phyloP scores from a whole-genome alignment of 2,797 vertebrate genomes.

The Ibycter americanus region DNA sequence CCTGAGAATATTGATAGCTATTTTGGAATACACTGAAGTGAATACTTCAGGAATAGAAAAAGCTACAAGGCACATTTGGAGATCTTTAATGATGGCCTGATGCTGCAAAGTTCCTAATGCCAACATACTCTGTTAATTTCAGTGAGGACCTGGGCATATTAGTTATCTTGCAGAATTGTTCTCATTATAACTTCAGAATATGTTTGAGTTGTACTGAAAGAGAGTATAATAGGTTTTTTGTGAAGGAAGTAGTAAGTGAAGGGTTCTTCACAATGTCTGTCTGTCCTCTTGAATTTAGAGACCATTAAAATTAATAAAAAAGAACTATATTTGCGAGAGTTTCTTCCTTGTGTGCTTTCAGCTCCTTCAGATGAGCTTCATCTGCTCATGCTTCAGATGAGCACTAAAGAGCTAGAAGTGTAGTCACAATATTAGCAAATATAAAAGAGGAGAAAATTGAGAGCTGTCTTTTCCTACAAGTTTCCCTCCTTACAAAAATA shows the following conservation, averaged over 20 bases:
- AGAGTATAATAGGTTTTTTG: background rate
- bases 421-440: background rate
- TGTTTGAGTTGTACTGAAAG: background rate
- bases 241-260: background rate
- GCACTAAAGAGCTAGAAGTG: background rate
- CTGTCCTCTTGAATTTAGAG: background rate
- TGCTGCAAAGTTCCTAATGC: background rate
- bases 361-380: background rate
- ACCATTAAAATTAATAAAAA: background rate
- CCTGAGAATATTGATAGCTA: background rate
- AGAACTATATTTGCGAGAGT: background rate
- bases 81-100: background rate
- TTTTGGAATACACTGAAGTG: background rate
- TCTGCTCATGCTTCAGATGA: background rate
- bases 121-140: background rate
- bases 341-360: background rate
- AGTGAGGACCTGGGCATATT: background rate
- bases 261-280: background rate
- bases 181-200: background rate
- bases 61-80: background rate
- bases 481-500: background rate
- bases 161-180: background rate
- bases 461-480: background rate
- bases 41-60: background rate
- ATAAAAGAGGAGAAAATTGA: background rate